phyloP scores from a whole-genome alignment of 2,888 invertebrate species.

The Mythimna pallens region DNA sequence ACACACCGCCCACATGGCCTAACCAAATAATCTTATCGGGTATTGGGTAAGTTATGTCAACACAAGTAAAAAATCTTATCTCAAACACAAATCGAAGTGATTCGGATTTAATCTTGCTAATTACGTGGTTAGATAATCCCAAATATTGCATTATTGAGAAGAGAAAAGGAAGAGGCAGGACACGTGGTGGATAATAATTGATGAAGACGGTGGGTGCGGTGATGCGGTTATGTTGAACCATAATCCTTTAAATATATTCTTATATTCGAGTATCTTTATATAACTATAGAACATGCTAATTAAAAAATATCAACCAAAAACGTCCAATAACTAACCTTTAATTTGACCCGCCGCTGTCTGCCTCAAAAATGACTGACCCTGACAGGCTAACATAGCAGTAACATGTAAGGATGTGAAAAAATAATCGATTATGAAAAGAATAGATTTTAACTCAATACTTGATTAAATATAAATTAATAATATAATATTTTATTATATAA shows the following conservation, averaged over 20 bases:
- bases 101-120: constrained; percentile 24
- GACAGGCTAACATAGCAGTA: no score
- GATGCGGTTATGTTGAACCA: not conserved
- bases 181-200: constrained; percentile 26
- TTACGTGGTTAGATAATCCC: not conserved
- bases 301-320: not conserved
- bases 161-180: not conserved
- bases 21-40: constrained; percentile 71
- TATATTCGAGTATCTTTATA: not conserved
- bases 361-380: no score
- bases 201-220: not conserved
- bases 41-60: constrained; percentile 21
- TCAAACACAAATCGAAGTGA: constrained; percentile 24
- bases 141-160: no score
- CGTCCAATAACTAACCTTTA: not conserved
- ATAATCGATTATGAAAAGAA: no score
- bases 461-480: no score
- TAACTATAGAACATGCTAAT: not conserved
- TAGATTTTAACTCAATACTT: no score
- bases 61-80: constrained; percentile 44
- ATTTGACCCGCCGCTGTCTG: no score
- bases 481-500: no score
- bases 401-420: no score
- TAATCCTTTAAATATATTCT: no score
- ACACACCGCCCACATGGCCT: constrained; percentile 47